Evolutionary conservation across 2,888 invertebrate genomes (phyloP), one percentile per base, ranked within the genome.

Genomic region (Acanthacorydalis orientalis): DNA sequence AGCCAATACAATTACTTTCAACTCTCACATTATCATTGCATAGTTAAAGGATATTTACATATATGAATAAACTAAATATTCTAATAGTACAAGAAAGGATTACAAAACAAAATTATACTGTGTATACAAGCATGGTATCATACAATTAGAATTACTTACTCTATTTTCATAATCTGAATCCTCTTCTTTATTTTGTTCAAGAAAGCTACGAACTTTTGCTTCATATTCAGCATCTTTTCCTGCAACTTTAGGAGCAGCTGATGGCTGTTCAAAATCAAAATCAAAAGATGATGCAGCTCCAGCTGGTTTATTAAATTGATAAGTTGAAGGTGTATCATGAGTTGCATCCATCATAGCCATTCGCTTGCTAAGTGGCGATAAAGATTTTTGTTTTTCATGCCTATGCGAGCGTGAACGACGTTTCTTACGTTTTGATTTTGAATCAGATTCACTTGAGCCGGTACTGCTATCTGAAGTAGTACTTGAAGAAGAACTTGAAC

Each of bases 121-220:
- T 15, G 11, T 12, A 12, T 16, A 11, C 16, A n/a, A 11, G 41
- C 42, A 43, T 47, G 43, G 47, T 43, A n/a, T n/a, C n/a, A n/a
- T n/a, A n/a, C n/a, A 23, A 23, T 23, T 53, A 52, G 52, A 60
- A 64, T 59, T 7, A 47, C 47, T 47, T 43, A 47, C 47, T 14
- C 83, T 85, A 51, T 82, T 83, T 63, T 87, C 85, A 57, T 88
- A 89, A 61, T 88, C 87, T 0, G 85, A 84, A 59, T 88, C 88
- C 15, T 68, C 70, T 54, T 81, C 81, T 62, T 83, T 83, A 2
- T 83, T 83, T 65, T 82, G 81, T 55, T 83, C 81, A 53, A 86
- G 64, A 64, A 86, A 85, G 56, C 77, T 78, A 11, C 78, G 73
- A 3, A 85, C 81, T 68, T 80, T 78, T 31, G 73, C 59, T 56